phyloP scores from a whole-genome alignment of 2,888 invertebrate genomes.

The Leptinotarsa peninsularis region DNA sequence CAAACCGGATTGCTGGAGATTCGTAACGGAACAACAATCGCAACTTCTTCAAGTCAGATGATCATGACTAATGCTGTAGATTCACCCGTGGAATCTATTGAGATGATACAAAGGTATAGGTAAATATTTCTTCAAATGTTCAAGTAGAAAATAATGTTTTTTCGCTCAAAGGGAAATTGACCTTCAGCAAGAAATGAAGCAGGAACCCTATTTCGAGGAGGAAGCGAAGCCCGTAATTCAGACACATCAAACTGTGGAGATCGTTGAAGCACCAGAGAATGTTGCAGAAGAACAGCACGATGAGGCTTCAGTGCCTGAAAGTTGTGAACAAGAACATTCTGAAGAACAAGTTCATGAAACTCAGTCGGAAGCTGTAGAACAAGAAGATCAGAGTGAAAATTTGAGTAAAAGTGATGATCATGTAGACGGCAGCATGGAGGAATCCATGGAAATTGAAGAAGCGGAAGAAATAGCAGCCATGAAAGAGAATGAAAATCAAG shows the following conservation, averaged over 20 bases:
- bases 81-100: slow-evolving; percentile 63
- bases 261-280: slow-evolving; percentile 7
- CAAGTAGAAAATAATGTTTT: background rate
- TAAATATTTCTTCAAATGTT: slow-evolving; percentile 34
- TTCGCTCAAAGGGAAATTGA: slow-evolving; percentile 39
- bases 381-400: slow-evolving; percentile 8
- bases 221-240: slow-evolving; percentile 44
- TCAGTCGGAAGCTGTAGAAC: background rate
- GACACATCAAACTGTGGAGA: slow-evolving; percentile 15
- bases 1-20: slow-evolving; percentile 64
- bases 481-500: slow-evolving; percentile 29
- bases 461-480: slow-evolving; percentile 26
- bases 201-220: slow-evolving; percentile 57
- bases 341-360: slow-evolving; percentile 4
- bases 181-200: slow-evolving; percentile 52
- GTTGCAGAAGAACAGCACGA: background rate
- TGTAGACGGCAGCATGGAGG: slow-evolving; percentile 38
- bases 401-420: slow-evolving; percentile 28
- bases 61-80: slow-evolving; percentile 53
- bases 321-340: slow-evolving; percentile 22
- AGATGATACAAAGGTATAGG: slow-evolving; percentile 65
- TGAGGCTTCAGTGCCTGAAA: background rate
- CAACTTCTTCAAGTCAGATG: slow-evolving; percentile 51
- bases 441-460: slow-evolving; percentile 52
- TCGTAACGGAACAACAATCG: slow-evolving; percentile 55